phyloP scores from a whole-genome alignment of 2,888 invertebrate genomes.

The Anthophora plumipes region DNA sequence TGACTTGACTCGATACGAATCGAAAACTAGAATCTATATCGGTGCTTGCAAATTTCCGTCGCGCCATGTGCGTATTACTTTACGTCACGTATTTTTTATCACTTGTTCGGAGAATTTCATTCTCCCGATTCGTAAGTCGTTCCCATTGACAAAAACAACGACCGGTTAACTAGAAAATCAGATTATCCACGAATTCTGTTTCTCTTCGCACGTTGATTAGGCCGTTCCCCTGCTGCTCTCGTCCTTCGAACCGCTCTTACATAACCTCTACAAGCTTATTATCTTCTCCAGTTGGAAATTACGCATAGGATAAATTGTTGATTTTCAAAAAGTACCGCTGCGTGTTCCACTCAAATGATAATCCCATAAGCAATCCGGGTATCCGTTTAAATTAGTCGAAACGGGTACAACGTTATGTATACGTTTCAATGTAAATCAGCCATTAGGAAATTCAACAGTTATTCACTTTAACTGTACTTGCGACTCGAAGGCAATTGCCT shows the following conservation, averaged over 20 bases:
- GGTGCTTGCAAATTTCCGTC: slow-evolving; percentile 25
- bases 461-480: neutral
- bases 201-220: slow-evolving; percentile 35
- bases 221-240: slow-evolving; percentile 37
- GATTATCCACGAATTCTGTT: slow-evolving; percentile 36
- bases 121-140: slow-evolving; percentile 34
- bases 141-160: neutral
- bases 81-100: slow-evolving; percentile 38
- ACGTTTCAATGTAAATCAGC: neutral
- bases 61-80: slow-evolving; percentile 29
- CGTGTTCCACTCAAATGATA: neutral
- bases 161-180: slow-evolving; percentile 7
- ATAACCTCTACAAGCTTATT: slow-evolving; percentile 46
- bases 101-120: slow-evolving; percentile 25
- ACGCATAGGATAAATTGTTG: slow-evolving; percentile 12
- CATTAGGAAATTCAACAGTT: slow-evolving; percentile 14
- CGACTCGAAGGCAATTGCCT: neutral
- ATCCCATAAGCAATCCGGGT: neutral
- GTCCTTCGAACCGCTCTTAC: slow-evolving; percentile 47
- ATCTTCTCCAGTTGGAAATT: slow-evolving; percentile 23
- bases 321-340: slow-evolving; percentile 6
- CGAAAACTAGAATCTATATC: slow-evolving; percentile 18
- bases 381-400: neutral
- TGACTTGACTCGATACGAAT: slow-evolving; percentile 14
- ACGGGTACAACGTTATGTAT: too few species aligned